Percentiles rank a stretch among this genome's conserved stretches.
These are phyloP conservation scores for Myiopsitta monachus DNA, from an alignment of 2,113 vertebrate species.

Conservation along the genomic window DNA sequence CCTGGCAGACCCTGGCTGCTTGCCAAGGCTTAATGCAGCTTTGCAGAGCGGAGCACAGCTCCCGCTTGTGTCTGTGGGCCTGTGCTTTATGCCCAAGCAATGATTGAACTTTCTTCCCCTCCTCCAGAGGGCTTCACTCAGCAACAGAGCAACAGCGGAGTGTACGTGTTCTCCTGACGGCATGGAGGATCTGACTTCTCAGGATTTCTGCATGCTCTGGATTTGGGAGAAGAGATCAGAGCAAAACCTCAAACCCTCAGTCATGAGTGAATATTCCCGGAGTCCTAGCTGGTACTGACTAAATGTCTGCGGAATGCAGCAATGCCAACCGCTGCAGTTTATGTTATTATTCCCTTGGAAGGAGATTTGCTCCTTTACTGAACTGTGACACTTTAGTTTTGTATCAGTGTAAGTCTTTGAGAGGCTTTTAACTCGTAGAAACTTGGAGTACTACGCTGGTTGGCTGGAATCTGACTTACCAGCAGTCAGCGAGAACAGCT, in stretches of 20 bases:
- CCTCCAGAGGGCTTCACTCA: not conserved
- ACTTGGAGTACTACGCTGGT: not conserved
- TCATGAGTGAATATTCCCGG: not conserved
- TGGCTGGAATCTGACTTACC: not conserved
- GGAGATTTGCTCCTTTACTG: not conserved
- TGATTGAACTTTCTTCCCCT: not conserved
- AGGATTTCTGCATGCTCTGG: not conserved
- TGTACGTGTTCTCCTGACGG: fast-evolving
- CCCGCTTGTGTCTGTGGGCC: not conserved
- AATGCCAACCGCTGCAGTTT: not conserved
- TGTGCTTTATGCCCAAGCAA: not conserved
- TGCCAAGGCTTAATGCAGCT: not conserved
- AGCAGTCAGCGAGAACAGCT: not conserved
- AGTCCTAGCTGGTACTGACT: not conserved
- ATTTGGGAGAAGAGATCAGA: not conserved
- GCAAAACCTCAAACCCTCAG: not conserved
- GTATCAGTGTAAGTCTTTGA: not conserved
- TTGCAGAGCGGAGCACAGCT: not conserved
- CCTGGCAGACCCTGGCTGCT: not conserved
- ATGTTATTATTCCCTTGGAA: not conserved
- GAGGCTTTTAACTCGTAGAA: not conserved
- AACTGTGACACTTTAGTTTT: not conserved
- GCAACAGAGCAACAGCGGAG: not conserved
- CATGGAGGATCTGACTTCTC: not conserved
- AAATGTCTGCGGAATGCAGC: not conserved